Base-by-base conservation (phyloP, 2,113 vertebrate genomes). In the Silurus meridionalis region DNA sequence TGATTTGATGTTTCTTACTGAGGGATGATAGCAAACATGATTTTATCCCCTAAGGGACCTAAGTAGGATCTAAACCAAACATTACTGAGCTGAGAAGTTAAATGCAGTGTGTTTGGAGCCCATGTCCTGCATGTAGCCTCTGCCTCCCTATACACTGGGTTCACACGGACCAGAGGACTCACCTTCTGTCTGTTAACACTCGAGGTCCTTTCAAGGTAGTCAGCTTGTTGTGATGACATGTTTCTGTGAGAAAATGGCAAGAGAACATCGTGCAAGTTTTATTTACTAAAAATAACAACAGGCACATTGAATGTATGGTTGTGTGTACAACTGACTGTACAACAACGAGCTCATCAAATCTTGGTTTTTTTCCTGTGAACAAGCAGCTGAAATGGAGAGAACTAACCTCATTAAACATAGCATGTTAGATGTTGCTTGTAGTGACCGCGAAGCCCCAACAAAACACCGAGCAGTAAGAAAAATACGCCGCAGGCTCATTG, bases 131-230 rank as follows among this genome's bases (percentile, higher is more conserved):
- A 9, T 66, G 23, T 10, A 25, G 21, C 8, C 23, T n/a, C 63
- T 25, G 37, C 14, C 50, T 48, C 8, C 17, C 13, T 37, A 37
- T 3, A 37, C 1, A 37, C 37, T 37, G 37, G 37, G 2, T 37
- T 7, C 17, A 4, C 69, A 48, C 2, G 37, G 6, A 46, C 13
- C 1, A 2, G 11, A 11, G 85, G 23, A 94, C 96, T 93, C 88
- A 99, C 98, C 95, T 95, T 94, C 84, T 96, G 96, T 86, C 97
- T 95, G 93, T 92, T 90, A 90, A 96, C 96, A 90, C 88, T 94
- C 55, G 96, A 95, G 8, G 98, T 99, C 93, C 95, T 96, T 88
- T 97, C 95, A 48, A 99, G 92, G 92, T 99, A 97, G 92, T 98
- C 97, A 64, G 94, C 94, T 91, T 96, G 94, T 90, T 93, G 94